Percentiles rank a stretch among this genome's conserved stretches.
These are phyloP conservation scores for Deladenus siricidicola DNA, from an alignment of 2,888 invertebrate genomes.

Conservation along the genomic window DNA sequence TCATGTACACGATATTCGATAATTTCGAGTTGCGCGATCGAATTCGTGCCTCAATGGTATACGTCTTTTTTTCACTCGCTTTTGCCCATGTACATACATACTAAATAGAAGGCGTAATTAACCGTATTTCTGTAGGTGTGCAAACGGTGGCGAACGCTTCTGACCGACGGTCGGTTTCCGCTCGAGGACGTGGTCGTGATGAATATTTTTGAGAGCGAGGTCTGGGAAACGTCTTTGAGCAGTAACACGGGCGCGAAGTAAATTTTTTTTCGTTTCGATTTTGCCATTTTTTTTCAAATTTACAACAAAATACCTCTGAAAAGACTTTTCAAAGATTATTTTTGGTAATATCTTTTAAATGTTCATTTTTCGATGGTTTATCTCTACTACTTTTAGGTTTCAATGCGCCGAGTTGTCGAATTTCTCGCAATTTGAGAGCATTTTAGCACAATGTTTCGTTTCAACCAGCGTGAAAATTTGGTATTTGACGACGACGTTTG, in stretches of 20 bases:
- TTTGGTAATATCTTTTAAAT: no score
- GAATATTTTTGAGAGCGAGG: conserved; percentile 19
- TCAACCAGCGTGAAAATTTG: conserved; percentile 23
- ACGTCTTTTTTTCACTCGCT: background rate
- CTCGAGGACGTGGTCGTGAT: conserved; percentile 22
- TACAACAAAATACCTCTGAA: no score
- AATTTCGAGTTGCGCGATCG: conserved; percentile 21
- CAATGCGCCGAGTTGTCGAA: background rate
- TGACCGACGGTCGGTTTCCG: conserved; percentile 26
- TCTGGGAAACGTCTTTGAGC: conserved; percentile 17
- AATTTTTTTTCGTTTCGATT: conserved; percentile 1
- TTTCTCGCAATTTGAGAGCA: background rate
- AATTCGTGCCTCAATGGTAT: conserved; percentile 15
- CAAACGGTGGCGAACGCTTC: conserved; percentile 17
- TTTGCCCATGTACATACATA: no score
- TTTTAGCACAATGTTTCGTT: conserved; percentile 15
- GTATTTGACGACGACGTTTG: conserved; percentile 17
- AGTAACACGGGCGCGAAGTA: conserved; percentile 22
- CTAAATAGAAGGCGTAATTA: no score
- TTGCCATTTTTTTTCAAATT: no score
- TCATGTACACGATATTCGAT: conserved; percentile 22
- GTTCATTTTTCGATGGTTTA: no score
- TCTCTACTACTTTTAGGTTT: conserved; percentile 9
- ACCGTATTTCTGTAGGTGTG: conserved; percentile 15
- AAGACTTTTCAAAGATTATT: no score